Percentiles rank a stretch among this genome's conserved stretches.
phyloP scores from a whole-genome alignment of 2,888 invertebrate genomes.

The Nemoura dubitans region DNA sequence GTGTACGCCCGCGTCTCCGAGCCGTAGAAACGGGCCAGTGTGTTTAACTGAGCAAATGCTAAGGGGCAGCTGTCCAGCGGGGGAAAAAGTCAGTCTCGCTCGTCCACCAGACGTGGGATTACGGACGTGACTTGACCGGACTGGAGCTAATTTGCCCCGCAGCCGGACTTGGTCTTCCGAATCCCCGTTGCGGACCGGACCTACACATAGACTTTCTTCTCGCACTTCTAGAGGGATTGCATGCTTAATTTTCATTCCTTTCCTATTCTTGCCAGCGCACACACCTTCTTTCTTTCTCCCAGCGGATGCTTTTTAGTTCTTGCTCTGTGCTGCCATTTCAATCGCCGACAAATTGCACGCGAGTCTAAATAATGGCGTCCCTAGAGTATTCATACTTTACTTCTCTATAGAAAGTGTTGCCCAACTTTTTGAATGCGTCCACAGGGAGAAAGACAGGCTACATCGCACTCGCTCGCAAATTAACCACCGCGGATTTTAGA shows the following conservation, averaged over 20 bases:
- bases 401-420: background rate
- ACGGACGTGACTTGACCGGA: slow-evolving; percentile 9
- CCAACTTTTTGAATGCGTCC: background rate
- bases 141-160: background rate
- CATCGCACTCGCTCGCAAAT: background rate
- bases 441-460: background rate
- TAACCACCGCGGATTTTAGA: background rate
- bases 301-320: background rate
- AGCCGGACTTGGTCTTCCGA: background rate
- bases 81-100: background rate
- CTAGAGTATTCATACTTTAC: background rate
- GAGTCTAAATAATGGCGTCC: background rate
- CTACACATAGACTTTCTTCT: background rate
- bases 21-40: background rate
- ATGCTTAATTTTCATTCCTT: background rate
- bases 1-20: background rate
- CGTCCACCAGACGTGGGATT: background rate
- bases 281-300: background rate
- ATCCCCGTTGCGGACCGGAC: background rate
- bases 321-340: background rate
- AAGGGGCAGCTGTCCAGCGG: slow-evolving; percentile 19
- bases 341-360: background rate
- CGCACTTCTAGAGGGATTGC: background rate
- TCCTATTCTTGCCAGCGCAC: background rate
- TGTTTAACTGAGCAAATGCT: slow-evolving; percentile 30